These are phyloP conservation scores for Manacus vitellinus DNA, from an alignment of 2,113 vertebrate species.

Conservation along the genomic window DNA sequence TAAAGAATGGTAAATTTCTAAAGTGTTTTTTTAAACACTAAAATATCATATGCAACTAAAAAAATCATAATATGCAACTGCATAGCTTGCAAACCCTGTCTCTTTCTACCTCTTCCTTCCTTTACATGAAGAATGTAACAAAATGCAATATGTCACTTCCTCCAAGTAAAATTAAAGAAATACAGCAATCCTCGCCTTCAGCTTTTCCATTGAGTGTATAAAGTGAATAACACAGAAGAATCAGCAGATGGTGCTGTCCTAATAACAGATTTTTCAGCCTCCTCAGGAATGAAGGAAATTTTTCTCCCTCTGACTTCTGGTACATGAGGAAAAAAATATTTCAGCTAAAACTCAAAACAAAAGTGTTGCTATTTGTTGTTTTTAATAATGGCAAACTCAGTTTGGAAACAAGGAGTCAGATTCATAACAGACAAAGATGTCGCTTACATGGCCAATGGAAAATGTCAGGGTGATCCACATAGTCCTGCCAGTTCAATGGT, in stretches of 20 bases:
- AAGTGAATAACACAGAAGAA: not conserved
- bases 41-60: not conserved
- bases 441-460: not conserved
- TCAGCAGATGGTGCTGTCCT: slow-evolving; percentile 59
- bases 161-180: not conserved
- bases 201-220: not conserved
- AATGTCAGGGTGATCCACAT: not conserved
- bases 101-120: not conserved
- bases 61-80: not conserved
- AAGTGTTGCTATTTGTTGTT: not conserved
- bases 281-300: not conserved
- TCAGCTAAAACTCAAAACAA: not conserved
- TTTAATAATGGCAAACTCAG: not conserved
- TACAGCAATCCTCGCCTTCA: not conserved
- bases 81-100: not conserved
- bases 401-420: not conserved
- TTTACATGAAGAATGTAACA: not conserved
- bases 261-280: slow-evolving; percentile 35
- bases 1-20: not conserved
- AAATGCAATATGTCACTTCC: not conserved
- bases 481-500: not conserved
- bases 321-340: not conserved
- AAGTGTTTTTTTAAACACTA: not conserved
- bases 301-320: not conserved
- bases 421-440: not conserved